These are phyloP conservation scores for Artemia sp. DNA, from an alignment of 2,888 invertebrate species.

Conservation along the genomic window DNA sequence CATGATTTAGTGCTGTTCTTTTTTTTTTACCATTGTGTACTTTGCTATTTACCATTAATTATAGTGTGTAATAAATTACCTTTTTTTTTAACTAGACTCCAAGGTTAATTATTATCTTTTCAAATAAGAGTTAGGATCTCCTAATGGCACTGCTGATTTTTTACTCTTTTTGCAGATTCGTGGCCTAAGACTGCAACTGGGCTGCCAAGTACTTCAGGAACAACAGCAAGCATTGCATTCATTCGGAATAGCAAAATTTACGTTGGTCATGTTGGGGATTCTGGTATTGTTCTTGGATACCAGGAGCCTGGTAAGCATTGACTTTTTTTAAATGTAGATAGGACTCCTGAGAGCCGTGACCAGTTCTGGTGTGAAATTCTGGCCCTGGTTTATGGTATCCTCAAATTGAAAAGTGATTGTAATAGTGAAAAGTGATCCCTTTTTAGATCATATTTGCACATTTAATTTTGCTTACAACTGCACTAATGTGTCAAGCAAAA, in stretches of 20 bases:
- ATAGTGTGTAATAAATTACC: too few species aligned
- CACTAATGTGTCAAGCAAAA: constrained; percentile 14
- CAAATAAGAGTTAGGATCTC: neutral
- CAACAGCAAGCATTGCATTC: constrained; percentile 89
- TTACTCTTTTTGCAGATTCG: constrained; percentile 45
- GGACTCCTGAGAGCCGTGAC: too few species aligned
- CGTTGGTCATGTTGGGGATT: constrained; percentile 96
- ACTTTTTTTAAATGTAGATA: constrained; percentile 25
- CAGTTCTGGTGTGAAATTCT: too few species aligned
- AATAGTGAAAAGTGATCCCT: too few species aligned
- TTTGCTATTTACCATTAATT: too few species aligned
- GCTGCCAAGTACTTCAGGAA: constrained; percentile 87
- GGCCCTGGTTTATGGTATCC: too few species aligned
- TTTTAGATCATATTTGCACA: neutral
- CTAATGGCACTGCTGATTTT: constrained; percentile 8
- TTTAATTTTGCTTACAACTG: neutral
- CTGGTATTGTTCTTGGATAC: constrained; percentile 74
- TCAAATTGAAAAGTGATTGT: too few species aligned
- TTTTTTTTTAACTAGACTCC: constrained; percentile 3
- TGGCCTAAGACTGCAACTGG: constrained; percentile 95
- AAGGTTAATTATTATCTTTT: neutral
- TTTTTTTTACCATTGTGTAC: too few species aligned
- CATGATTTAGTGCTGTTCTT: too few species aligned
- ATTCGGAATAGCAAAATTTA: constrained; percentile 85
- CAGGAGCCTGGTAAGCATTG: constrained; percentile 37